These are phyloP conservation scores for Galagoides demidoff DNA, from an alignment of 2,797 vertebrate genomes.

Conservation along the genomic window DNA sequence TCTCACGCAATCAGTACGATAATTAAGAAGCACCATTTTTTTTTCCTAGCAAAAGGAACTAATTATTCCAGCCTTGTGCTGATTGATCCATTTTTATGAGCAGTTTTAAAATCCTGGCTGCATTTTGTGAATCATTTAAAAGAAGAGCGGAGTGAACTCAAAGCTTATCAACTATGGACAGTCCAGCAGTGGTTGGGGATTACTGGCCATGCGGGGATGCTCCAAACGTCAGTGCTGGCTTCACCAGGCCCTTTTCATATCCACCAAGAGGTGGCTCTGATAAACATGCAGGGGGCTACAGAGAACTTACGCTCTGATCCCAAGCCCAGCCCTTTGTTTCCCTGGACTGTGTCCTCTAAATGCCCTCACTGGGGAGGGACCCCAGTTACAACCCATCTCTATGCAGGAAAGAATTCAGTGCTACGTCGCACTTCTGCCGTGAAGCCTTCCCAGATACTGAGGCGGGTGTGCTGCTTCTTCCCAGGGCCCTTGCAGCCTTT, in stretches of 20 bases:
- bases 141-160: slow-evolving; percentile 58
- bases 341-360: not conserved
- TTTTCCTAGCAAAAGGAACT: slow-evolving; percentile 84
- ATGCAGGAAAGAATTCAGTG: not conserved
- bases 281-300: not conserved
- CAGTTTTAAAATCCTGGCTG: slow-evolving; percentile 80
- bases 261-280: not conserved
- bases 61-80: slow-evolving; percentile 84
- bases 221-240: not conserved
- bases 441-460: not conserved
- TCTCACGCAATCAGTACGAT: slow-evolving; percentile 81
- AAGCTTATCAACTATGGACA: not conserved
- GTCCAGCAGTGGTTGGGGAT: no score
- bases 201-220: not conserved
- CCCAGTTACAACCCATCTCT: not conserved
- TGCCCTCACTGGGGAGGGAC: not conserved
- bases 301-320: not conserved
- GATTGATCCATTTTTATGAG: slow-evolving; percentile 83
- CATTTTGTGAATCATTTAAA: slow-evolving; percentile 74
- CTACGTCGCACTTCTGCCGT: not conserved
- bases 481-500: not conserved
- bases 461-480: no score
- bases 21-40: slow-evolving; percentile 82
- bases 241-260: not conserved
- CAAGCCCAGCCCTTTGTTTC: not conserved